Conservation (phyloP, 2,888 invertebrate species). For the Drosophila cracens region DNA sequence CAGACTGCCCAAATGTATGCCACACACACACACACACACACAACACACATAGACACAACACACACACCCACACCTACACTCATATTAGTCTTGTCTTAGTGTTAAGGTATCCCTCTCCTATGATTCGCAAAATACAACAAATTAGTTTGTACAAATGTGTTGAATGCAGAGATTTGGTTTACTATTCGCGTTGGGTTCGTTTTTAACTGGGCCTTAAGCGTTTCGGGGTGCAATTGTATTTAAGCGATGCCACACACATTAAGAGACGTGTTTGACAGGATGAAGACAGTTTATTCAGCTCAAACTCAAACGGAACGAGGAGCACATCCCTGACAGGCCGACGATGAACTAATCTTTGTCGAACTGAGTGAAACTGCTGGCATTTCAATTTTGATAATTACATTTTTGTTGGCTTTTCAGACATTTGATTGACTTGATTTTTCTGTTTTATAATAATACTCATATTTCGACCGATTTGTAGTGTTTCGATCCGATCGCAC, state of each 20-base stretch:
- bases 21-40: conserved; percentile 6
- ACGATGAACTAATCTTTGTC: neutral
- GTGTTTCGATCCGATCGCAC: neutral
- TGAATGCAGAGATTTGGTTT: conserved; percentile 28
- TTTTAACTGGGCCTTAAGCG: neutral
- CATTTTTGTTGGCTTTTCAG: too few species aligned
- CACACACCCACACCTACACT: conserved; percentile 14
- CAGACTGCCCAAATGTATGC: conserved; percentile 40
- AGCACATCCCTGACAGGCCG: neutral
- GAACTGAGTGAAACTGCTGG: too few species aligned
- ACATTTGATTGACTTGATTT: too few species aligned
- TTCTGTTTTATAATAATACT: neutral
- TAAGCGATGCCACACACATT: neutral
- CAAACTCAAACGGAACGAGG: neutral
- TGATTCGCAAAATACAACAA: conserved; percentile 66
- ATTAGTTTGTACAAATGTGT: conserved; percentile 61
- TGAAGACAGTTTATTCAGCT: neutral
- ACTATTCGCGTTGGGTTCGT: neutral
- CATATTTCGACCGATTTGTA: neutral
- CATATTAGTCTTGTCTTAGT: conserved; percentile 57
- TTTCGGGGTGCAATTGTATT: neutral
- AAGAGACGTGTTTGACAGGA: neutral
- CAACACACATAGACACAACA: neutral
- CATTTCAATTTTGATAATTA: too few species aligned
- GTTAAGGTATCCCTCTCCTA: conserved; percentile 41